Base-by-base conservation (phyloP, 1,140 invertebrate species). In the Augochlora pura region DNA sequence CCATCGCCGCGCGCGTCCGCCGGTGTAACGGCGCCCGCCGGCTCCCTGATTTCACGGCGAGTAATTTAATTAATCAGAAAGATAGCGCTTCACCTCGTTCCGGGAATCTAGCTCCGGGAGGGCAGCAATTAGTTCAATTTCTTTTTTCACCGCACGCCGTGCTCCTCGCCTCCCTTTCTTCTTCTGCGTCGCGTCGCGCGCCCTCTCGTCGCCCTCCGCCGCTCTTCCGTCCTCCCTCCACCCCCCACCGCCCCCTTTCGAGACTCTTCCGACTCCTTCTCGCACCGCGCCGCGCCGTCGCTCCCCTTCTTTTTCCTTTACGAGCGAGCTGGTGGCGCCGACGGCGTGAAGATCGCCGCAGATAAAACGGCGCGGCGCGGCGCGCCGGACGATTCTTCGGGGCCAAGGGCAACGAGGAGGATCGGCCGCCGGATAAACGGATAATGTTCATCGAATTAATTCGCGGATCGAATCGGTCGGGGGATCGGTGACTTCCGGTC, bases 321-420 rank as follows among this genome's bases (percentile, higher is more conserved):
- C 65, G 52, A 21, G 54, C 59, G 27, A 25, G 65, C 59, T 78
- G 23, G 46, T 42, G 52, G 82, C 64, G 69, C 70, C 78, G 80
- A 76, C 78, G 66, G 82, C 78, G 82, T 84, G 74, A 84, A 80
- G 82, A 84, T 83, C 72, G 23, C 63, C 14, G 64, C 12, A 38
- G 75, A 76, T 76, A 76, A 68, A 39, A 9, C 52, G 54, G 25
- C 32, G 4, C 32, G 32, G 32, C 32, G 1, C 32, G 32, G 1
- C 32, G 32, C 32, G 32, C 1, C 39, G 72, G 42, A 25, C 72
- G 42, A 74, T 65, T 65, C 21, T 38, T 74, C 59, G 59, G 23
- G 69, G 69, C 39, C 59, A 32, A 49, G 25, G 42, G 59, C 39
- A 39, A 49, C 64, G n/a, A 6, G 39, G n/a, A 12, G 64, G 38